Percentiles rank a stretch among this genome's conserved stretches.
phyloP scores from a whole-genome alignment of 2,113 vertebrate species.

The Nycticorax nycticorax region DNA sequence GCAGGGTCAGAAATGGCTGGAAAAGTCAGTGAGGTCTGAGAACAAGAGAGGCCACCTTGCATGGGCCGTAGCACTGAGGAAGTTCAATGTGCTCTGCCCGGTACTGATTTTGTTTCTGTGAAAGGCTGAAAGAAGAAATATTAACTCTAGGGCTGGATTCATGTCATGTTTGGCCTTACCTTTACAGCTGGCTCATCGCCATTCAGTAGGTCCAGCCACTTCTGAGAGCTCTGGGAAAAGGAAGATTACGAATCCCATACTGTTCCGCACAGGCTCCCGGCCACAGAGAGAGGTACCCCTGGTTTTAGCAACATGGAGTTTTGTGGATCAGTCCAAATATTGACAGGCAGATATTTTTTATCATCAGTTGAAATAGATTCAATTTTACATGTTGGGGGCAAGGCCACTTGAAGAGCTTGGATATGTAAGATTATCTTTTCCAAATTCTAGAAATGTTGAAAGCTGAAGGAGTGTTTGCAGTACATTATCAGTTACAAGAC shows the following conservation, averaged over 20 bases:
- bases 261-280: neutral
- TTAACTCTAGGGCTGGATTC: neutral
- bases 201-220: neutral
- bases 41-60: neutral
- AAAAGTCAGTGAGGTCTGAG: neutral
- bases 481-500: neutral
- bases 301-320: neutral
- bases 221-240: neutral
- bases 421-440: neutral
- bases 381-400: neutral
- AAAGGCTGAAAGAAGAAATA: neutral
- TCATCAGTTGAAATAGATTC: neutral
- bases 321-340: neutral
- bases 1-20: neutral
- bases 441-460: neutral
- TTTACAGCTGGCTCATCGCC: neutral
- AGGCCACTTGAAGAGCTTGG: neutral
- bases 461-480: neutral
- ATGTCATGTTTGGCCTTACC: neutral
- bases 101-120: neutral
- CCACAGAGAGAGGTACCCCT: neutral
- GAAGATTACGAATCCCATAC: neutral
- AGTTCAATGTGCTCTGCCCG: neutral
- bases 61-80: neutral
- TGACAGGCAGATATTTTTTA: neutral